Percentiles rank a stretch among this genome's conserved stretches.
Evolutionary conservation across 2,888 invertebrate species (phyloP).

Genomic region (Ochropleura plecta): DNA sequence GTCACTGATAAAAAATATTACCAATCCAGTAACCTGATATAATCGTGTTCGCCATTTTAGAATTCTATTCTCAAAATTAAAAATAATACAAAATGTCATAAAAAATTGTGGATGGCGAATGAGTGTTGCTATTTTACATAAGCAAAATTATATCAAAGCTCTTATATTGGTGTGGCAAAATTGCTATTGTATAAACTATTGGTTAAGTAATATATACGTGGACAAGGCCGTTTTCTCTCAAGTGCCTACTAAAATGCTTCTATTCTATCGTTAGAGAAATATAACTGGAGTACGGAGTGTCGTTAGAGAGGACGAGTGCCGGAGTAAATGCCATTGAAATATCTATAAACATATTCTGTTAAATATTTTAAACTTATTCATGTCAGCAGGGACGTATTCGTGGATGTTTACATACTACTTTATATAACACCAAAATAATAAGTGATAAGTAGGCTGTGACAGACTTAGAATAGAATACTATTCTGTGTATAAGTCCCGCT

Average conservation of each 20-base stretch:
- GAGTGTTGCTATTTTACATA: slow-evolving; percentile 48
- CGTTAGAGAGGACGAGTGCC: slow-evolving; percentile 61
- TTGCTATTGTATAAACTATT: slow-evolving; percentile 52
- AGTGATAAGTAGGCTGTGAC: slow-evolving; percentile 67
- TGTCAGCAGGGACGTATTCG: slow-evolving; percentile 38
- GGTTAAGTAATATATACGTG: slow-evolving; percentile 57
- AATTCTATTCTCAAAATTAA: slow-evolving; percentile 48
- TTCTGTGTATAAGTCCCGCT: slow-evolving; percentile 39
- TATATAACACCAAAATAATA: slow-evolving; percentile 54
- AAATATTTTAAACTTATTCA: slow-evolving; percentile 21
- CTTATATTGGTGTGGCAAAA: slow-evolving; percentile 52
- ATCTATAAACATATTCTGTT: slow-evolving; percentile 25
- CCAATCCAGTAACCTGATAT: slow-evolving; percentile 30
- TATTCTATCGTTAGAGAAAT: slow-evolving; percentile 70
- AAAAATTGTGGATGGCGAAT: slow-evolving; percentile 29
- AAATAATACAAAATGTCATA: slow-evolving; percentile 43
- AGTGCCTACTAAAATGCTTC: slow-evolving; percentile 76
- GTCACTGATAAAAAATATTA: slow-evolving; percentile 16
- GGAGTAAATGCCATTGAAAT: slow-evolving; percentile 46
- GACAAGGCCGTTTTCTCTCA: slow-evolving; percentile 70
- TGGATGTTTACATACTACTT: slow-evolving; percentile 59
- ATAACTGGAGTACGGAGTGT: slow-evolving; percentile 66
- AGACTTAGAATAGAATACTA: slow-evolving; percentile 48
- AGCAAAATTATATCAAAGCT: slow-evolving; percentile 55
- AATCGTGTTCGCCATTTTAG: slow-evolving; percentile 49